Base-by-base conservation (phyloP, 2,797 vertebrate genomes). In the Agapornis canus region DNA sequence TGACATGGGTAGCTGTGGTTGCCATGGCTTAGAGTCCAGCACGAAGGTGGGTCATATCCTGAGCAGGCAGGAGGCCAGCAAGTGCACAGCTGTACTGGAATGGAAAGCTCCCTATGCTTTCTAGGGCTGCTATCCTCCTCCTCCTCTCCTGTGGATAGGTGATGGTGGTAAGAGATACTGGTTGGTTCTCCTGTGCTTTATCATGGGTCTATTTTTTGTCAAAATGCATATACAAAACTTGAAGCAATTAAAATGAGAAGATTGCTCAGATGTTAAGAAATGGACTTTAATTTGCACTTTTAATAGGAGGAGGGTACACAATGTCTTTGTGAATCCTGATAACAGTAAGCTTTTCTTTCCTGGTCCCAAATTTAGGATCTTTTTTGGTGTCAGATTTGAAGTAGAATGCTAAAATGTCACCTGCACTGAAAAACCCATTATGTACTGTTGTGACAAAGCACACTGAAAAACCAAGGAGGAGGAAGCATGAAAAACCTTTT, bases 1-100 rank as follows among this genome's bases (percentile, higher is more conserved):
- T 11, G 40, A n/a, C 10, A 35, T 21, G 22, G 14, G 32, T 0
- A 0, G 19, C 59, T 39, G 40, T 10, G 22, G n/a, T 23, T 18
- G 73, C 39, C 8, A 21, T 9, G 39, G 35, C 35, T n/a, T 31
- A 1, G n/a, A 5, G 64, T 29, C 73, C 78, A 43, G 60, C 45
- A 15, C 0, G 0, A 60, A 22, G 31, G 47, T 57, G 49, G 45
- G 20, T 14, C 2, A 1, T 49, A 16, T 11, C 51, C 32, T 10
- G 8, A n/a, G 61, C 6, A 11, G 31, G 29, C 18, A 4, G 22
- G 47, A 32, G 45, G 31, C 9, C 45, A 9, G 32, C 0, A 4
- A 1, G 1, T 39, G 35, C n/a, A 8, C 22, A 39, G 48, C 18
- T 31, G 31, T 31, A 26, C 5, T 0, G 32, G 8, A 20, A 17